Conservation (phyloP, 2,888 invertebrate genomes). For the Zygothrica quintamaculata region DNA sequence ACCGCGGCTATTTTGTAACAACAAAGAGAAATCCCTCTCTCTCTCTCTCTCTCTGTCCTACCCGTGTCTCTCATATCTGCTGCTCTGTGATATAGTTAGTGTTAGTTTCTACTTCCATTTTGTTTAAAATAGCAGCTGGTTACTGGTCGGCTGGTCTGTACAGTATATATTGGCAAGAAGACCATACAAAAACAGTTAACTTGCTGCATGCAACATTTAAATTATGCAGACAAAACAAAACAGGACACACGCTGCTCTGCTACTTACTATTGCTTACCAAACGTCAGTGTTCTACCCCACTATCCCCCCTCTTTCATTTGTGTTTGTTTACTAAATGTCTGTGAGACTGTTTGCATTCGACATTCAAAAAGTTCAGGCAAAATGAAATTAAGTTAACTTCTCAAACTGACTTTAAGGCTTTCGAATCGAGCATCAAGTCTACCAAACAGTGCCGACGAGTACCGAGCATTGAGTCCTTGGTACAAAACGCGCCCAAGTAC, state of each 20-base stretch:
- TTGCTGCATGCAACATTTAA: constrained; percentile 70
- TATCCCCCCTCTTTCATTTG: constrained; percentile 4
- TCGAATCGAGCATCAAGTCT: background rate
- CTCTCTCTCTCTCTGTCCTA: no score
- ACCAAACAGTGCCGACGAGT: no score
- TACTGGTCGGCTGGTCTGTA: constrained; percentile 27
- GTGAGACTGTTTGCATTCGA: constrained; percentile 58
- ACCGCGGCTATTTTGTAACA: constrained; percentile 54
- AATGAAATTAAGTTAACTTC: constrained; percentile 63
- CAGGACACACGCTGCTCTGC: constrained; percentile 12
- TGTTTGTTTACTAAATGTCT: constrained; percentile 70
- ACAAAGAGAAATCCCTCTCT: constrained; percentile 37
- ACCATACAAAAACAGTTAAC: constrained; percentile 64
- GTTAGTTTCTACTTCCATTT: constrained; percentile 32
- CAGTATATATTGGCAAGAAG: constrained; percentile 62
- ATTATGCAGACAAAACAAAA: constrained; percentile 73
- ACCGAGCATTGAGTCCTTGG: background rate
- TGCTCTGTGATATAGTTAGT: background rate
- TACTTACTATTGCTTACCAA: constrained; percentile 1
- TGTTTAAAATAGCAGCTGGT: constrained; percentile 67
- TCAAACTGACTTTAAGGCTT: constrained; percentile 61
- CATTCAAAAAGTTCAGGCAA: constrained; percentile 66
- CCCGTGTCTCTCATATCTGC: background rate
- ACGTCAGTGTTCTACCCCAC: background rate
- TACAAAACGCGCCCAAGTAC: background rate